Evolutionary conservation across 2,113 vertebrate genomes (phyloP).

Genomic region (Polypterus senegalus): DNA sequence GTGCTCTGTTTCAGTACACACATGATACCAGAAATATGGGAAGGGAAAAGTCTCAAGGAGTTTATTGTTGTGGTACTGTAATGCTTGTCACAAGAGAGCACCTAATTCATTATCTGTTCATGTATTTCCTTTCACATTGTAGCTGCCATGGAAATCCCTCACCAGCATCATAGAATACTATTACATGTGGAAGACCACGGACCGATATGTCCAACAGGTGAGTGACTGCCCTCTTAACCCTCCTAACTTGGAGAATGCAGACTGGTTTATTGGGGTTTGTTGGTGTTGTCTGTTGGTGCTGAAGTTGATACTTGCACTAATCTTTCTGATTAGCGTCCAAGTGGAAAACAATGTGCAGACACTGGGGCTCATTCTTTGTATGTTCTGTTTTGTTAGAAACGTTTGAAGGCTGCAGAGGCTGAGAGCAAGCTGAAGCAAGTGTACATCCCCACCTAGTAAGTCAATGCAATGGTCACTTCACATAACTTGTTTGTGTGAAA

Average conservation of each 20-base stretch:
- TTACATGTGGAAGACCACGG: conserved; percentile 98
- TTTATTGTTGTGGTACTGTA: too few relatives aligned
- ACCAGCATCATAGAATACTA: conserved; percentile 98
- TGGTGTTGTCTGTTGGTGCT: too few relatives aligned
- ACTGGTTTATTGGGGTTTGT: too few relatives aligned
- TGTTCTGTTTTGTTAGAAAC: conserved; percentile 63
- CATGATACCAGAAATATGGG: too few relatives aligned
- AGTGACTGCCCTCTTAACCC: conserved; percentile 15
- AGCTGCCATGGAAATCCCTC: conserved; percentile 95
- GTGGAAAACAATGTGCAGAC: not conserved
- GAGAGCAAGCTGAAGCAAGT: conserved; percentile 97
- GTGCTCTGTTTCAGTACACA: too few relatives aligned
- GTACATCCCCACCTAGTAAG: conserved; percentile 98
- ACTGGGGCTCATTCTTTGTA: conserved; percentile 7
- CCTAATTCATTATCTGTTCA: too few relatives aligned
- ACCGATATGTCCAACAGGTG: conserved; percentile 98
- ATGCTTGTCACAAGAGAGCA: too few relatives aligned
- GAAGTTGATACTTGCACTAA: too few relatives aligned
- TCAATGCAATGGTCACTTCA: conserved; percentile 21
- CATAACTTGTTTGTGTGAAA: too few relatives aligned
- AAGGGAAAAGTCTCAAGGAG: too few relatives aligned
- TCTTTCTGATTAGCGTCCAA: too few relatives aligned
- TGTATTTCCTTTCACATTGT: conserved; percentile 28
- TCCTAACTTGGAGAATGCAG: too few relatives aligned
- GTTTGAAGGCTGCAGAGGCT: conserved; percentile 90